These are phyloP conservation scores for Ganaspis sp. DNA, from an alignment of 1,140 invertebrate species.

Conservation along the genomic window DNA sequence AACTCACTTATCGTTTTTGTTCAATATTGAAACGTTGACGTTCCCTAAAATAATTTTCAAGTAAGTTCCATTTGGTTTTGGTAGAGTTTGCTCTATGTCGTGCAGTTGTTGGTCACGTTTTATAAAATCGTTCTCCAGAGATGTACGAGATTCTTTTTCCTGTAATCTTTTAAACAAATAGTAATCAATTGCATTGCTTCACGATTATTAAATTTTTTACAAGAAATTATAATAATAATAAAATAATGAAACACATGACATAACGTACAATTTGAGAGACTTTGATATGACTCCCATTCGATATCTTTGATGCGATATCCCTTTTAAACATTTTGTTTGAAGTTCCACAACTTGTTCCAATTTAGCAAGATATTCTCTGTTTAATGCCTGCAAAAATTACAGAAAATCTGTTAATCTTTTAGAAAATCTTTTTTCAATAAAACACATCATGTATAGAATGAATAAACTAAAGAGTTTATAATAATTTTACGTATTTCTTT, in stretches of 20 bases:
- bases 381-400: constrained; percentile 69
- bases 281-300: constrained; percentile 88
- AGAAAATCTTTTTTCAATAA: no score
- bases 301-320: constrained; percentile 93
- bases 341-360: constrained; percentile 88
- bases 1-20: constrained; percentile 96
- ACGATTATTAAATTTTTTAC: constrained; percentile 18
- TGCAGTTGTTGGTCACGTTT: constrained; percentile 87
- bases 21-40: constrained; percentile 97
- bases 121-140: constrained; percentile 84
- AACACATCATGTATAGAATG: no score
- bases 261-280: constrained; percentile 86
- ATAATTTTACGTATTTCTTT: no score
- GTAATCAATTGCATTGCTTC: constrained; percentile 26
- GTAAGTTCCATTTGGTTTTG: constrained; percentile 92
- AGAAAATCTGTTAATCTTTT: no score
- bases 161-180: constrained; percentile 61
- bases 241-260: neutral
- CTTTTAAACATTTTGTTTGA: constrained; percentile 92
- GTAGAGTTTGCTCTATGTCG: constrained; percentile 91
- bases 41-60: constrained; percentile 95
- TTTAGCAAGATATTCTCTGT: constrained; percentile 89
- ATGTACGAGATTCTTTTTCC: constrained; percentile 56
- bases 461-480: no score
- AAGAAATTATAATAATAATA: constrained; percentile 32